These are phyloP conservation scores for Arizona elegans DNA, from an alignment of 2,113 vertebrate genomes.

Conservation along the genomic window DNA sequence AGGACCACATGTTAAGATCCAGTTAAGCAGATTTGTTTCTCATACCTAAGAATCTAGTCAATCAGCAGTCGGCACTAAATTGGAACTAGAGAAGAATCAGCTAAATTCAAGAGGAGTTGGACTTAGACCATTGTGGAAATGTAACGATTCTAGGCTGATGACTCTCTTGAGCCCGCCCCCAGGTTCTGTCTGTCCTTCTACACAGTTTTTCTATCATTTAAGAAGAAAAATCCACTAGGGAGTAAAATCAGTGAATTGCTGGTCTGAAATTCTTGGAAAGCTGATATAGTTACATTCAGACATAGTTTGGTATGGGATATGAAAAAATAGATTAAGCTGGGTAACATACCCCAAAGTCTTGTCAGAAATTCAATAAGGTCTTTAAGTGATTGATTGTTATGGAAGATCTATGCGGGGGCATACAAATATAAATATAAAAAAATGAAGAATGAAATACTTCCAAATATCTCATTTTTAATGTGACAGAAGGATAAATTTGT, in stretches of 20 bases:
- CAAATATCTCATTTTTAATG: neutral
- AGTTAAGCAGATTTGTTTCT: neutral
- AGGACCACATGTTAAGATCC: neutral
- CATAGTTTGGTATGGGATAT: neutral
- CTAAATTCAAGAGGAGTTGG: neutral
- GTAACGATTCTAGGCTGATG: neutral
- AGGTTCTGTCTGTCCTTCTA: neutral
- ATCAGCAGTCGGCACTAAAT: neutral
- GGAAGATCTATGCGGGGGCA: neutral
- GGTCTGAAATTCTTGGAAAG: rapidly evolving
- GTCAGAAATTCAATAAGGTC: neutral
- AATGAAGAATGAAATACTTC: neutral
- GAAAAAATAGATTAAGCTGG: neutral
- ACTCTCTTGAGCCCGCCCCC: neutral
- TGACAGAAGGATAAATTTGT: neutral
- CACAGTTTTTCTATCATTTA: neutral
- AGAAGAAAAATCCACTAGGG: neutral
- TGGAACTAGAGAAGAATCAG: neutral
- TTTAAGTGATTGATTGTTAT: neutral
- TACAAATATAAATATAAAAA: neutral
- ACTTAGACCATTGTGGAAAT: neutral
- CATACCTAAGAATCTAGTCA: neutral
- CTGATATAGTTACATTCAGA: neutral
- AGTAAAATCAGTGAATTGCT: neutral
- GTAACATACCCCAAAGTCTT: neutral